phyloP scores from a whole-genome alignment of 2,797 vertebrate species.

The Morus bassanus region DNA sequence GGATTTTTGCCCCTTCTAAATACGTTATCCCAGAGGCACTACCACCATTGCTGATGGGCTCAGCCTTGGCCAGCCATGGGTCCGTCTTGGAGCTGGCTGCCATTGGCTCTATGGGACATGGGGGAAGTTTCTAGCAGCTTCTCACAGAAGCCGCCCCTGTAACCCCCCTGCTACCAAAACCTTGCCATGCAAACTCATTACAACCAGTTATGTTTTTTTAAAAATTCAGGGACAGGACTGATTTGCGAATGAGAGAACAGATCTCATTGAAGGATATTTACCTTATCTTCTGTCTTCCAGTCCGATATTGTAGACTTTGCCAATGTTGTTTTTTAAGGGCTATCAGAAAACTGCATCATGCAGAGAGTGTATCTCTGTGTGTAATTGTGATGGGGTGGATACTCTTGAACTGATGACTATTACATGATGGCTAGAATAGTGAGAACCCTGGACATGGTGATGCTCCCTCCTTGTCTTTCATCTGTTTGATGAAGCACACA shows the following conservation, averaged over 20 bases:
- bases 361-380: not conserved
- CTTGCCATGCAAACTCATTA: not conserved
- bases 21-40: not conserved
- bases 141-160: no score
- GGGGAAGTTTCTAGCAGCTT: not conserved
- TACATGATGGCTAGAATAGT: not conserved
- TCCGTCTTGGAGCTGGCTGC: not conserved
- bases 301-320: not conserved
- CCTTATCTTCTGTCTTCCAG: not conserved
- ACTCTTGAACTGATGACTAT: not conserved
- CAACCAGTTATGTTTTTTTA: not conserved
- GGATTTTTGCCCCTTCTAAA: not conserved
- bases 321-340: not conserved
- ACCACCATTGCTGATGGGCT: not conserved
- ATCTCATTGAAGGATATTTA: not conserved
- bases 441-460: not conserved
- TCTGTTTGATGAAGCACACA: not conserved
- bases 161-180: not conserved
- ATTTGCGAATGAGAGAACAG: not conserved
- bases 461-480: not conserved
- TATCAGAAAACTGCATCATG: not conserved
- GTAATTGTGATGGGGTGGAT: not conserved
- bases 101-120: not conserved
- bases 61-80: not conserved
- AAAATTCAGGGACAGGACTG: not conserved